Evolutionary conservation across 1,140 invertebrate species (phyloP).

Genomic region (Drosophila quadrilineata): DNA sequence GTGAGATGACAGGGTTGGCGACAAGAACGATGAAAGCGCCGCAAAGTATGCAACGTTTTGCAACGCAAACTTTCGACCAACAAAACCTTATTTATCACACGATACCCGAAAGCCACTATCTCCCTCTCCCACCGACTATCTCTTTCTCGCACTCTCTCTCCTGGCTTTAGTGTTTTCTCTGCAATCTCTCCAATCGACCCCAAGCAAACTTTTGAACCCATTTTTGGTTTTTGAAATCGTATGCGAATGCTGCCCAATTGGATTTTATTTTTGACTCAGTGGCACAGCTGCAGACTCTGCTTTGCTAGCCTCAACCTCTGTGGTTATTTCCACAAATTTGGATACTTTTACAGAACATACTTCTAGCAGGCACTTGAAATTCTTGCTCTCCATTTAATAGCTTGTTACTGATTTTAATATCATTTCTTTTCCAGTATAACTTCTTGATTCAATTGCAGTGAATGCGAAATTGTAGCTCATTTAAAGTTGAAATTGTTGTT

Average conservation of each 20-base stretch:
- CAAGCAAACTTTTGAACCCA: constrained; percentile 35
- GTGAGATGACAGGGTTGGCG: constrained; percentile 32
- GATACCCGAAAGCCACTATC: constrained; percentile 17
- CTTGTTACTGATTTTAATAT: too few relatives aligned
- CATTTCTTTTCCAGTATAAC: too few relatives aligned
- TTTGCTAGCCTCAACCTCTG: background rate
- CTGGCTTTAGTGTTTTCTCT: background rate
- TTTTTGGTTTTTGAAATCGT: constrained; percentile 69
- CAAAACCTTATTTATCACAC: constrained; percentile 75
- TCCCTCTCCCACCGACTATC: too few relatives aligned
- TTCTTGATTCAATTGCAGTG: too few relatives aligned
- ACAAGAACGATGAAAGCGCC: constrained; percentile 7
- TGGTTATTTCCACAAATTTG: too few relatives aligned
- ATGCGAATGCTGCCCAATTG: constrained; percentile 71
- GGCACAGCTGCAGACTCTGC: constrained; percentile 1
- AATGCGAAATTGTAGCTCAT: too few relatives aligned
- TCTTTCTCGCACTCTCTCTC: background rate
- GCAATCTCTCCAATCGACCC: too few relatives aligned
- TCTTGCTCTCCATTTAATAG: too few relatives aligned
- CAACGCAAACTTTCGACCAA: constrained; percentile 23
- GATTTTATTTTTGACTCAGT: constrained; percentile 62
- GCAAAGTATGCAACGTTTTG: constrained; percentile 44
- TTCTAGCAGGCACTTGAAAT: too few relatives aligned
- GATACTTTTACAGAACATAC: too few relatives aligned
- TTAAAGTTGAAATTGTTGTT: constrained; percentile 22